Base-by-base conservation (phyloP, 2,888 invertebrate genomes). In the Oasisia sp. region DNA sequence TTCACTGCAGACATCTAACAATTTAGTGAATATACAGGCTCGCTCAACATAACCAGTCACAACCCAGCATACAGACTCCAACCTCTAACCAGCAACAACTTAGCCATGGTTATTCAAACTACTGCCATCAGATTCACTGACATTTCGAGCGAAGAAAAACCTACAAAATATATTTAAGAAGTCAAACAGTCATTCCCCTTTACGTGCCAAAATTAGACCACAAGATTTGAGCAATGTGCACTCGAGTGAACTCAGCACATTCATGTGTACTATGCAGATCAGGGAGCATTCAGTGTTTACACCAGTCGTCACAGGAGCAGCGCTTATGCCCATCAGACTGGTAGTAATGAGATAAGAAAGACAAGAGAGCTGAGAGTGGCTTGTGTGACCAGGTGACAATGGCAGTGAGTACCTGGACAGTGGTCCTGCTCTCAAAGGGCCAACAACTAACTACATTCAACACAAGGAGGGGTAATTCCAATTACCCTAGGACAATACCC, bases 241-340 rank as follows among this genome's bases (percentile, higher is more conserved):
- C 74, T 74, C 19, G 7, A 19, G 74, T 74, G 74, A 74, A 19
- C 74, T 74, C 27, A n/a, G 27, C 19, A 74, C n/a, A 74, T n/a
- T 74, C n/a, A 19, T 19, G 19, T 74, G 27, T 19, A 74, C 74
- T 74, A n/a, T n/a, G 19, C 27, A 27, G 74, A 74, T 74, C 74
- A 74, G 74, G 74, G 74, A 74, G 74, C 74, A 74, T 74, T 74
- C 74, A 74, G 27, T 74, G 74, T 74, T 74, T 74, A 74, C 74
- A 56, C 56, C 56, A 56, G 38, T 56, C 56, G 1, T 56, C 56
- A 27, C 74, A n/a, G 74, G 74, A 74, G 74, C 74, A 74, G 74
- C 1, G 74, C 27, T 27, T 74, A n/a, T 74, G n/a, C 19, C 74
- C 74, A 74, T 74, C 74, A 74, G 19, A 74, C 27, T 74, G n/a